Conservation (phyloP, 2,797 vertebrate genomes). For the Oreochromis mossambicus region DNA sequence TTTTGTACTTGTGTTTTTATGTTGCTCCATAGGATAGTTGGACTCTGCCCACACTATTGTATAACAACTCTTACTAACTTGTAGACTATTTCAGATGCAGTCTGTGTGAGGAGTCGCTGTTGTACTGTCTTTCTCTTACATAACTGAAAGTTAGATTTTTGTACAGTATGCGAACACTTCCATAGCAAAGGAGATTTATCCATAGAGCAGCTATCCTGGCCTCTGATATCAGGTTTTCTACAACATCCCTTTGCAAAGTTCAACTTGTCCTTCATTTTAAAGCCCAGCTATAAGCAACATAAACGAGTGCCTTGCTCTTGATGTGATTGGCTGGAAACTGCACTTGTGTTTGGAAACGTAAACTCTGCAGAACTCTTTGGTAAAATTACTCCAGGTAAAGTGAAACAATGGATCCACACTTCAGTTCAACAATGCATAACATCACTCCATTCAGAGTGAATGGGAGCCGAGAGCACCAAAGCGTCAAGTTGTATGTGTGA, state of each 20-base stretch:
- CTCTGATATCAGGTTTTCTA: not conserved
- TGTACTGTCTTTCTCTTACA: not conserved
- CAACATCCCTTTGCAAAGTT: not conserved
- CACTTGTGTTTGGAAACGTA: not conserved
- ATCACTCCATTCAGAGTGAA: not conserved
- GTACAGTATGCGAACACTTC: fast-evolving
- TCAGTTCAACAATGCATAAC: not conserved
- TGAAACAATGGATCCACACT: not conserved
- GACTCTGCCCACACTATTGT: not conserved
- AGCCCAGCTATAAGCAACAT: not conserved
- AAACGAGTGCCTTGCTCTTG: not conserved
- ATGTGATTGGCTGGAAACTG: not conserved
- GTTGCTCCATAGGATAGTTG: not conserved
- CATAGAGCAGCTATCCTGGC: not conserved
- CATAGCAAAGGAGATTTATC: not conserved
- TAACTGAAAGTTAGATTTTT: not conserved
- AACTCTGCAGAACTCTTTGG: not conserved
- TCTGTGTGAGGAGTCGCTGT: not conserved
- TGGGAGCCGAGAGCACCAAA: not conserved
- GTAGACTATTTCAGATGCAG: not conserved
- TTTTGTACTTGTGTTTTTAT: not conserved
- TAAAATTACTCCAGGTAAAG: not conserved
- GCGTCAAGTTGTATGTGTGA: not conserved
- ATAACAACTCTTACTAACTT: not conserved
- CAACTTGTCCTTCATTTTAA: not conserved